Evolutionary conservation across 2,888 invertebrate species (phyloP), one percentile per base, ranked within the genome.

Genomic region (Acanthosepion pharaonis): DNA sequence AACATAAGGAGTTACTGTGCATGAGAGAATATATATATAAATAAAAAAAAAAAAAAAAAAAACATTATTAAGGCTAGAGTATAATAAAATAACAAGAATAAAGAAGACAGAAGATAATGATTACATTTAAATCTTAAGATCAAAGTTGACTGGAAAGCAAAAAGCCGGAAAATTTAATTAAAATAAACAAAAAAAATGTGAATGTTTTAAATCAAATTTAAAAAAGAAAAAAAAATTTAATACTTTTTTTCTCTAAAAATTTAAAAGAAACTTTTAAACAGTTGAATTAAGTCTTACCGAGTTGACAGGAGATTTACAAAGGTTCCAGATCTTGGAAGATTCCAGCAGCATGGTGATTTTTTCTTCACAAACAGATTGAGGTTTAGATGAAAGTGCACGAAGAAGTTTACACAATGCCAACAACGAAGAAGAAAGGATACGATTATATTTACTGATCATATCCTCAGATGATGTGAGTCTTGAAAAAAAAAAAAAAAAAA

Each of bases 241-340:
- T 55, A 18, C 20, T 55, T 55, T 2, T 55, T 55, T 18, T 18
- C 20, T 53, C 18, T 4, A n/a, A 15, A 78, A n/a, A 15, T n/a
- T 78, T n/a, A 15, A 78, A n/a, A 78, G n/a, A n/a, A 95, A 28
- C 25, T 6, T 20, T 6, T 23, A 51, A 51, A 49, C 11, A 5
- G n/a, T 49, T 49, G 0, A 48, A 92, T 51, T 25, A 49, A 33
- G 55, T 93, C 95, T 95, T 95, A 96, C 96, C 95, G 95, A 95
- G 93, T 94, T 95, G n/a, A 96, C 94, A 64, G 96, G 94, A 42
- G 96, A 96, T 95, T 96, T 97, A 94, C 96, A 96, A 95, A 96
- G 96, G 95, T 98, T 98, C 99, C 99, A 99, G 97, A 98, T 99
- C 97, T 98, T 98, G 51, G 97, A 96, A 96, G 98, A 98, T 0